Base-by-base conservation (phyloP, 2,888 invertebrate genomes). In the Drosophila conformis region DNA sequence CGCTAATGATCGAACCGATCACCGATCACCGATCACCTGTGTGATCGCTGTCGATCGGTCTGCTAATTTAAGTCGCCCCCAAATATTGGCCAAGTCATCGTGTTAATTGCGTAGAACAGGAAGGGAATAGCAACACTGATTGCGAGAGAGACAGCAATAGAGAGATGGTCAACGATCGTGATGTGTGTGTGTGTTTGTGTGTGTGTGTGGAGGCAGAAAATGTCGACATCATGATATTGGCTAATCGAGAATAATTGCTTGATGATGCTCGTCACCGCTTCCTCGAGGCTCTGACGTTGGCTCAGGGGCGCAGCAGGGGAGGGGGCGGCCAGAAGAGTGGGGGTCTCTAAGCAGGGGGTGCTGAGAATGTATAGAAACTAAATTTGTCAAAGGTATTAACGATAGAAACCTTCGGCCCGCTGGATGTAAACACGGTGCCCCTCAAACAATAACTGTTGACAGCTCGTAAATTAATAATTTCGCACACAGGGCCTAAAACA, bases 391-490 rank as follows among this genome's bases (percentile, higher is more conserved):
- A 87, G 81, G 86, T 81, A 84, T 82, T 86, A 86, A 65, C 49
- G 70, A 62, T 61, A 59, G 57, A 76, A 80, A 68, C 62, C 69
- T 54, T 54, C 57, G 53, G 25, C 27, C 53, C 57, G 52, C 68
- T 35, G 40, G 74, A 87, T 88, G 89, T 87, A 87, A 87, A 89
- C 89, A 89, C 75, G 75, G 71, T 71, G 69, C 68, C 77, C 59
- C 73, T 66, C 76, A 73, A 82, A 89, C 83, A 87, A 87, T 87
- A 89, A 85, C 89, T 87, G 87, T 87, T 87, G 87, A 87, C 87
- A 87, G 87, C 89, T 83, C 90, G 90, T 87, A 87, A 87, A 87
- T 87, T 87, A 87, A 87, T 87, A 87, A 86, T 89, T 87, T 87
- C 31, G 84, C 86, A 89, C 85, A 78, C 82, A 78, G 63, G 33